Evolutionary conservation across 2,797 vertebrate genomes (phyloP).

Genomic region (Acanthurus tractus): DNA sequence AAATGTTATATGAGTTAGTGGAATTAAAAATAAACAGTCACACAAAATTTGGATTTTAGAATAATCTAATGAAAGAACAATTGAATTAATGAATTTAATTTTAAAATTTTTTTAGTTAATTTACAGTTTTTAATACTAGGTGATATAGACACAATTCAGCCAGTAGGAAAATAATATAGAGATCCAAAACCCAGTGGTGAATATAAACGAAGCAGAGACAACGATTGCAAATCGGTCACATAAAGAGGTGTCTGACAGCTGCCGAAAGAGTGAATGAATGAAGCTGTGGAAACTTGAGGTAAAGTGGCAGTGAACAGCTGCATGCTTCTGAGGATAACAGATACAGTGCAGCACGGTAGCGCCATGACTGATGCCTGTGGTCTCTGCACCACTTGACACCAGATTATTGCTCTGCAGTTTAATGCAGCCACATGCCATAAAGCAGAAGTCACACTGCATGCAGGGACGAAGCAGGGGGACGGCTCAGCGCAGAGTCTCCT

Average conservation of each 20-base stretch:
- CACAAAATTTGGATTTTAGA: neutral
- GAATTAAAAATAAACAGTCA: neutral
- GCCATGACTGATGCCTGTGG: slow-evolving; percentile 80
- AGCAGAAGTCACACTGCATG: slow-evolving; percentile 75
- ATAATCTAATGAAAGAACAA: neutral
- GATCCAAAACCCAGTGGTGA: neutral
- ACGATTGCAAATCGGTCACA: slow-evolving; percentile 18
- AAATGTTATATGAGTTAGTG: neutral
- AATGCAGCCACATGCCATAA: slow-evolving; percentile 84
- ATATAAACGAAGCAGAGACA: slow-evolving; percentile 15
- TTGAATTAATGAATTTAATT: no score
- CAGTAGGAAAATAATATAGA: neutral
- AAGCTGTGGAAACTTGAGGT: slow-evolving; percentile 41
- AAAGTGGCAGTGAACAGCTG: slow-evolving; percentile 59
- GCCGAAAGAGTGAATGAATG: slow-evolving; percentile 30
- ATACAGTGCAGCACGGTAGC: slow-evolving; percentile 52
- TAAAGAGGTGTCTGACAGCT: slow-evolving; percentile 31
- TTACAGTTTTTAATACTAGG: neutral
- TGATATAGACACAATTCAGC: neutral
- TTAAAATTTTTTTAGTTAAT: no score
- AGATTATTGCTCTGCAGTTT: slow-evolving; percentile 84
- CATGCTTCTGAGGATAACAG: slow-evolving; percentile 44
- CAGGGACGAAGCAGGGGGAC: slow-evolving; percentile 52
- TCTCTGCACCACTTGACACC: slow-evolving; percentile 81
- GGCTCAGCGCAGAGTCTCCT: slow-evolving; percentile 57